phyloP scores from a whole-genome alignment of 2,888 invertebrate species.

The Pandemis corylana region DNA sequence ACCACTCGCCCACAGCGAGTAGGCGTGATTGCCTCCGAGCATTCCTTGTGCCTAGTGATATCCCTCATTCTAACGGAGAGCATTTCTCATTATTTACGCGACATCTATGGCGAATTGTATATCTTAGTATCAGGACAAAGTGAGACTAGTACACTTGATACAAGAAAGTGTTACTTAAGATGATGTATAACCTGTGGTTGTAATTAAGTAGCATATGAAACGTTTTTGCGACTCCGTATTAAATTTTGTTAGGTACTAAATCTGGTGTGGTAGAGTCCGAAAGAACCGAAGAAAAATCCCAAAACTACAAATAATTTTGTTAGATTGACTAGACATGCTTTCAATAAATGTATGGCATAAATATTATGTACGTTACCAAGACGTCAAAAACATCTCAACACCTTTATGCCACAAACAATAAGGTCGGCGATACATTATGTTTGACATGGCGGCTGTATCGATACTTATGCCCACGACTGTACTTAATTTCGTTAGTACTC shows the following conservation, averaged over 20 bases:
- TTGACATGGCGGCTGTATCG: too few species aligned
- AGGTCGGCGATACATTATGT: too few species aligned
- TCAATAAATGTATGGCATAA: too few species aligned
- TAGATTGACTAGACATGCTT: too few species aligned
- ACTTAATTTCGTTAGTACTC: background rate
- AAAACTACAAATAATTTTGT: too few species aligned
- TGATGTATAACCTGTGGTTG: too few species aligned
- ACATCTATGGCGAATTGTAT: constrained; percentile 46
- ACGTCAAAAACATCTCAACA: too few species aligned
- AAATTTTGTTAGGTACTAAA: background rate
- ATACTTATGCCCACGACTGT: background rate
- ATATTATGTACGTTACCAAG: too few species aligned
- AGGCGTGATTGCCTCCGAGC: constrained; percentile 52
- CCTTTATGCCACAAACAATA: too few species aligned
- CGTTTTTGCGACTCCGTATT: too few species aligned
- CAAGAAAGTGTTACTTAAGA: background rate
- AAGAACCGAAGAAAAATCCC: background rate
- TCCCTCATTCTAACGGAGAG: constrained; percentile 50
- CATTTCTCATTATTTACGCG: constrained; percentile 55
- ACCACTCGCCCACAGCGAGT: constrained; percentile 43
- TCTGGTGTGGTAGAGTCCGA: background rate
- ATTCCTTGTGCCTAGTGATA: constrained; percentile 43
- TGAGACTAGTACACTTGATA: constrained; percentile 3
- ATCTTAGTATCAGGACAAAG: background rate
- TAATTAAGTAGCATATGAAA: background rate